Evolutionary conservation across 2,113 vertebrate species (phyloP).

Genomic region (Mustela lutreola): DNA sequence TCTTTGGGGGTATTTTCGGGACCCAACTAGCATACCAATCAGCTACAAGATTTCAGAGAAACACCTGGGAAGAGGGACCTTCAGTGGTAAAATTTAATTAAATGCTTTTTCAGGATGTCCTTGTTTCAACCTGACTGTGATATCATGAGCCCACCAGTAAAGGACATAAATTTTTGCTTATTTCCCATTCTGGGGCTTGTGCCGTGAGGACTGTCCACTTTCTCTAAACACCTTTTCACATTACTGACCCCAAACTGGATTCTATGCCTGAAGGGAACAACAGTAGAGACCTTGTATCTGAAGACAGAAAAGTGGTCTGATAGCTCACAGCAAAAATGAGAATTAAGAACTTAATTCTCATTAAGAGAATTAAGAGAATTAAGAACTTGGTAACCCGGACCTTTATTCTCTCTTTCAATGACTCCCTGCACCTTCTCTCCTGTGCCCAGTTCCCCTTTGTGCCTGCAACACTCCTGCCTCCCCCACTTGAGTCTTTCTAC

Average conservation of each 20-base stretch:
- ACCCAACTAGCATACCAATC: background rate
- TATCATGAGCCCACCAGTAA: background rate
- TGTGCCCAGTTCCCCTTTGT: background rate
- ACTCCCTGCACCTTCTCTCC: background rate
- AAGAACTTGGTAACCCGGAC: background rate
- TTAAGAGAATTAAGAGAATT: background rate
- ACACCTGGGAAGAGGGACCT: background rate
- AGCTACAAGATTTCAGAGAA: background rate
- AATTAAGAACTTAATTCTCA: background rate
- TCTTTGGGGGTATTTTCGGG: background rate
- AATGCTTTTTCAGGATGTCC: background rate
- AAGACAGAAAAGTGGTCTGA: background rate
- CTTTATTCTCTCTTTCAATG: background rate
- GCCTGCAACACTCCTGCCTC: background rate
- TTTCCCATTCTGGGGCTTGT: background rate
- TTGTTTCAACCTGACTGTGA: background rate
- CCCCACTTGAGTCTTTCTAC: background rate
- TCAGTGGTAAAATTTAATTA: conserved; percentile 9
- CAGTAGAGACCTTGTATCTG: background rate
- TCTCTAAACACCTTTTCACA: background rate
- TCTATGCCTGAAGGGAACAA: background rate
- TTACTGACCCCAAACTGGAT: background rate
- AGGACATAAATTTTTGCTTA: background rate
- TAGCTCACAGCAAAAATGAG: background rate
- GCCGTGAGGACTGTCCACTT: background rate